Percentiles rank a stretch among this genome's conserved stretches.
Evolutionary conservation across 2,113 vertebrate genomes (phyloP).

Genomic region (Hipposideros armiger): DNA sequence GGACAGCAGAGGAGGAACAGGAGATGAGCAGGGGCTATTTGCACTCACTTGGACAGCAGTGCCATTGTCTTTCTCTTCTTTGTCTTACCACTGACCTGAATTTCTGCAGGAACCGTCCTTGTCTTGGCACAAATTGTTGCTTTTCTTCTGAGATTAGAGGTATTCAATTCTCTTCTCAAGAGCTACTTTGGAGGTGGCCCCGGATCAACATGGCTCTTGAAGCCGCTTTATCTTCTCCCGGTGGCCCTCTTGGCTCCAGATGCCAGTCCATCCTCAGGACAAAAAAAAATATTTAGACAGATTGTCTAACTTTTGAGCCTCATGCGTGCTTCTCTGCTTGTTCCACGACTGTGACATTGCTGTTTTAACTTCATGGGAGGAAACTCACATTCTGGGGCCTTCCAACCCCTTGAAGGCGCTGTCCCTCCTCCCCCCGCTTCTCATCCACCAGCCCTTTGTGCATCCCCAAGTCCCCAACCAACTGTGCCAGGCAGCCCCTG

Average conservation of each 20-base stretch:
- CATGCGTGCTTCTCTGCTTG: not conserved
- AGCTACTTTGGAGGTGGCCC: not conserved
- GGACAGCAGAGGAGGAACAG: not conserved
- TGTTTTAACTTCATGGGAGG: not conserved
- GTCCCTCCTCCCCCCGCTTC: not conserved
- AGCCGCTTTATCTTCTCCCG: not conserved
- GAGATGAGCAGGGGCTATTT: not conserved
- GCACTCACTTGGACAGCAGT: not conserved
- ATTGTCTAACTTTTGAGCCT: not conserved
- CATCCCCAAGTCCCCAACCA: not conserved
- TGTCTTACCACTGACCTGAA: constrained; percentile 50
- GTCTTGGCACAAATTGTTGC: constrained; percentile 34
- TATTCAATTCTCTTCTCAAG: not conserved
- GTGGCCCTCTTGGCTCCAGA: not conserved
- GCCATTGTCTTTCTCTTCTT: constrained; percentile 40
- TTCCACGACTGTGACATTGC: not conserved
- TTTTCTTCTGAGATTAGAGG: constrained; percentile 66
- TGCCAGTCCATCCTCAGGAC: not conserved
- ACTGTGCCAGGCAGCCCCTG: constrained; percentile 79
- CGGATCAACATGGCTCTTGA: not conserved
- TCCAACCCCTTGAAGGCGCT: not conserved
- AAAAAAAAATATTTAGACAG: not conserved
- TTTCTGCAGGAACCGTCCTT: constrained; percentile 46
- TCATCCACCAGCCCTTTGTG: constrained; percentile 24
- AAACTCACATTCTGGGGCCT: not conserved